phyloP scores from a whole-genome alignment of 2,797 vertebrate genomes.

The Acanthiza pusilla region DNA sequence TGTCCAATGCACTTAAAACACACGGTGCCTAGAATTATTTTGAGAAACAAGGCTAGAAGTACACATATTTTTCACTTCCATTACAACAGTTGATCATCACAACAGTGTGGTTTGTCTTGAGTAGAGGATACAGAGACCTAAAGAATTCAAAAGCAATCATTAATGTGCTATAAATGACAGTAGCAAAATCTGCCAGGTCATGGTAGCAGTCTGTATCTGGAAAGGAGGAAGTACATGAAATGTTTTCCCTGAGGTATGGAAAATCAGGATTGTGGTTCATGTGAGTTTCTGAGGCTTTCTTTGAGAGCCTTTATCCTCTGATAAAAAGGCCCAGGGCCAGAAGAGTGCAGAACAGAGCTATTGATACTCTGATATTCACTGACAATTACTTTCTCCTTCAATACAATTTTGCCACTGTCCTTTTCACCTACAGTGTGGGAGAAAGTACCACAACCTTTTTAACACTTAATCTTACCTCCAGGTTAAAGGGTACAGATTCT shows the following conservation, averaged over 20 bases:
- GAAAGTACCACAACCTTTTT: neutral
- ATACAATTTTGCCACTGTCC: neutral
- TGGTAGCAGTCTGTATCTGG: neutral
- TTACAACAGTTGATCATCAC: neutral
- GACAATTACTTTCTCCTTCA: neutral
- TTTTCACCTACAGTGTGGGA: neutral
- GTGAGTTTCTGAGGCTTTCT: neutral
- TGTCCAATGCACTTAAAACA: neutral
- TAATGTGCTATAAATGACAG: neutral
- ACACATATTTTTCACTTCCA: neutral
- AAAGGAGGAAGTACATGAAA: fast-evolving
- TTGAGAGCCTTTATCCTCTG: neutral
- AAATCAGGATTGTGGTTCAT: neutral
- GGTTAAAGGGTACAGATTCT: neutral
- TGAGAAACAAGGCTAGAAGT: neutral
- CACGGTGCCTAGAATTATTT: neutral
- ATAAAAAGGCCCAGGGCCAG: neutral
- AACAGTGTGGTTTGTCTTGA: neutral
- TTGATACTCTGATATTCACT: neutral
- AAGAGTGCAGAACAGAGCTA: neutral
- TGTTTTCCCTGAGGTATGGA: neutral
- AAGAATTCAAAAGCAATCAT: neutral
- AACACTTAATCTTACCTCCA: neutral
- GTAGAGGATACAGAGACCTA: neutral
- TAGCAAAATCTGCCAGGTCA: neutral